Conservation (phyloP, 2,888 invertebrate genomes). For the Stramonita haemastoma region DNA sequence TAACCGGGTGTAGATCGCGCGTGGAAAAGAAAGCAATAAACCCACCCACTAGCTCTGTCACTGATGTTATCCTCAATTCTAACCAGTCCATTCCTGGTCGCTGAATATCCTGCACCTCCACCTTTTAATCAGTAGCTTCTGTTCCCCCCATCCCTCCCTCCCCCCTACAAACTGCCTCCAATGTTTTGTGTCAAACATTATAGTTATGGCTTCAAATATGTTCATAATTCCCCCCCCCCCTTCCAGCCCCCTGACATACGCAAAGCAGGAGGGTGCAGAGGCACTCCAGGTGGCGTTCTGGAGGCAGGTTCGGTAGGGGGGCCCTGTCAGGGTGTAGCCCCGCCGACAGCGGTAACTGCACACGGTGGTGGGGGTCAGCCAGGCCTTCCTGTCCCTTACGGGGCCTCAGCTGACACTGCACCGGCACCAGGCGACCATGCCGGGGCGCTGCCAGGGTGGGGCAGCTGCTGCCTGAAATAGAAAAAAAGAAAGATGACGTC, state of each 20-base stretch:
- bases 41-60: too few species aligned
- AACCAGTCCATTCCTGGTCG: too few species aligned
- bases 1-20: too few species aligned
- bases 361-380: slow-evolving; percentile 41
- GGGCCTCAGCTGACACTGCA: slow-evolving; percentile 39
- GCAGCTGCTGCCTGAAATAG: slow-evolving; percentile 27
- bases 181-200: background rate
- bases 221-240: background rate
- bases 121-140: background rate
- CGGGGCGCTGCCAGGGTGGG: slow-evolving; percentile 25
- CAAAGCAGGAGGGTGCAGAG: slow-evolving; percentile 22
- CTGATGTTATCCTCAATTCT: too few species aligned
- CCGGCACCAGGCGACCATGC: slow-evolving; percentile 39
- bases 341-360: slow-evolving; percentile 46
- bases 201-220: background rate
- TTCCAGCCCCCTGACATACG: slow-evolving; percentile 32
- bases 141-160: too few species aligned
- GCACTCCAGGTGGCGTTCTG: slow-evolving; percentile 47
- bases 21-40: too few species aligned
- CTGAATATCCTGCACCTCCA: background rate
- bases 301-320: slow-evolving; percentile 42
- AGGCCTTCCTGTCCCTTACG: background rate
- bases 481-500: too few species aligned
- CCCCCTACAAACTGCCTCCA: too few species aligned
- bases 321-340: slow-evolving; percentile 25